Conservation (phyloP, 2,113 vertebrate genomes). For the Apistogramma diplotaenia region DNA sequence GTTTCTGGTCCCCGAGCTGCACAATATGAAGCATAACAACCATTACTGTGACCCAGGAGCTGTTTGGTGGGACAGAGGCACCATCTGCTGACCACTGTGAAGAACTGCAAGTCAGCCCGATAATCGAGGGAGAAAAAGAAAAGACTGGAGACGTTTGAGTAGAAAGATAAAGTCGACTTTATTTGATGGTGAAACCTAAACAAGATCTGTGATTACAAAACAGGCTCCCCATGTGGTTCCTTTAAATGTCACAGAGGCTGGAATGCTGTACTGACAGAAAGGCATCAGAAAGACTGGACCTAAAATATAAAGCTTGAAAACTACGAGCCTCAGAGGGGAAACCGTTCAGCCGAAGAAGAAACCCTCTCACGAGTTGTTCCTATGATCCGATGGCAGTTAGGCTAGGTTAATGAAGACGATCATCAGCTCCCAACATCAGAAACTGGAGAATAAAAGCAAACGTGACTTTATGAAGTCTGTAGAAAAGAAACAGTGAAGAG, state of each 20-base stretch:
- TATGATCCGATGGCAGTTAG: conserved; percentile 31
- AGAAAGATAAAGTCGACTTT: conserved; percentile 94
- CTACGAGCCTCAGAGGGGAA: conserved; percentile 29
- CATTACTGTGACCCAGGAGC: neutral
- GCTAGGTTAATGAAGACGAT: conserved; percentile 12
- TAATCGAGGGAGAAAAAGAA: accelerated
- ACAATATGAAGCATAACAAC: neutral
- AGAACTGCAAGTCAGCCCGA: conserved; percentile 8
- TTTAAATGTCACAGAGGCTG: conserved; percentile 81
- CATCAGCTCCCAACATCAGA: neutral
- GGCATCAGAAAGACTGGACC: conserved; percentile 76
- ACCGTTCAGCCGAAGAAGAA: neutral
- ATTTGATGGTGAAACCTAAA: conserved; percentile 88
- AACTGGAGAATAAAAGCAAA: conserved; percentile 11
- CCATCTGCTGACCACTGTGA: conserved; percentile 26
- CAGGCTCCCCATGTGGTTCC: conserved; percentile 81
- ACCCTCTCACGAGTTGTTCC: conserved; percentile 1
- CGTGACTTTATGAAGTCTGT: neutral
- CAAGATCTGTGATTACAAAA: conserved; percentile 90
- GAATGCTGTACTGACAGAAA: conserved; percentile 88
- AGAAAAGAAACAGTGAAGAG: conserved; percentile 18
- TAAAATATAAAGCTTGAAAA: conserved; percentile 37
- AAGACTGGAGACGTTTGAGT: conserved; percentile 69
- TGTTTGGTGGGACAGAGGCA: neutral
- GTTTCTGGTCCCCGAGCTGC: neutral